phyloP scores from a whole-genome alignment of 2,888 invertebrate species.

The Eubasilissa splendida region DNA sequence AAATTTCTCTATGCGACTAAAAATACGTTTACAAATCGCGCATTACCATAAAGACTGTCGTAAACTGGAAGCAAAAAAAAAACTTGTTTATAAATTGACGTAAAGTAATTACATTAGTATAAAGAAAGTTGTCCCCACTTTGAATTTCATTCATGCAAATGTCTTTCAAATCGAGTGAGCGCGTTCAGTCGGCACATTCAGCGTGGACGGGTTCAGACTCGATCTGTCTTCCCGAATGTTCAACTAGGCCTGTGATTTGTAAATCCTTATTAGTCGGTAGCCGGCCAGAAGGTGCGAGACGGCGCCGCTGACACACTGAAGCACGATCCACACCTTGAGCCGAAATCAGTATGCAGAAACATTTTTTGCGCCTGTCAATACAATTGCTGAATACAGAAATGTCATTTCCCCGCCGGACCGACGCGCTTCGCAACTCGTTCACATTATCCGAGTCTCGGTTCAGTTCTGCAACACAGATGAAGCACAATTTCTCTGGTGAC shows the following conservation, averaged over 20 bases:
- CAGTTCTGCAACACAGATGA: too few relatives aligned
- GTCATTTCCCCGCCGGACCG: neutral
- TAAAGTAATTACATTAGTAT: conserved; percentile 15
- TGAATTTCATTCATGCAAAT: conserved; percentile 19
- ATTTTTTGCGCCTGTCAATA: conserved; percentile 9
- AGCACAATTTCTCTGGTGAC: too few relatives aligned
- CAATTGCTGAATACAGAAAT: conserved; percentile 34
- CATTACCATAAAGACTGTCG: too few relatives aligned
- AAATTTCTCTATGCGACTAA: too few relatives aligned
- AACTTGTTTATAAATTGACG: conserved; percentile 34
- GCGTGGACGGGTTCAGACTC: too few relatives aligned
- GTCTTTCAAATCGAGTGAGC: neutral
- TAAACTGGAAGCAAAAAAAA: neutral
- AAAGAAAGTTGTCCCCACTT: conserved; percentile 30
- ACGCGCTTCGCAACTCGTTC: neutral
- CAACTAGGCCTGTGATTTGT: neutral
- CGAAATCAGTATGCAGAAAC: conserved; percentile 29
- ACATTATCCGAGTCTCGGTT: too few relatives aligned
- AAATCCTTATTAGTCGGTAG: neutral
- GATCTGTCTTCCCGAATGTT: neutral
- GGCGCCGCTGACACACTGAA: neutral
- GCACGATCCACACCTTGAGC: conserved; percentile 21
- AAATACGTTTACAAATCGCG: too few relatives aligned
- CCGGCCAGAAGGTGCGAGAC: neutral
- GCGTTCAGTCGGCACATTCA: neutral